Evolutionary conservation across 2,797 vertebrate genomes (phyloP), one percentile per base, ranked within the genome.

Genomic region (Moxostoma hubbsi): DNA sequence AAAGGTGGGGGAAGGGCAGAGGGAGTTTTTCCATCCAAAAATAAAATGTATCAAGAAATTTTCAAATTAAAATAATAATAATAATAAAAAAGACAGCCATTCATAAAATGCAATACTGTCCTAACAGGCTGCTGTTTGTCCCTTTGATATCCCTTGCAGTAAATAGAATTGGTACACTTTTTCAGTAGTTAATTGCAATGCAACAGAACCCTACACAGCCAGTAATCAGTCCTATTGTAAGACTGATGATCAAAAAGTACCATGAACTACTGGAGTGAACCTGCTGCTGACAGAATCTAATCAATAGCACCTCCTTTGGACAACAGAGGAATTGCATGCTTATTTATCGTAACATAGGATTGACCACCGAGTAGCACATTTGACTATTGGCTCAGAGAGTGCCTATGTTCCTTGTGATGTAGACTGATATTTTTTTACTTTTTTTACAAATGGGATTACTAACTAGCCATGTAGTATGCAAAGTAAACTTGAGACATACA

Each of bases 41-140:
- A 81, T 77, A 80, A 81, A 47, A 80, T 83, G 43, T 57, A 81
- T 78, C 74, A 80, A 72, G 62, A 83, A 80, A 78, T 64, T 90
- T 7, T 78, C 53, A 36, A 57, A 93, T 93, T 89, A 81, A 88
- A 94, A 94, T 93, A 94, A 36, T 36, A 36, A 24, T 24, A 24
- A 95, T 94, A 96, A 95, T 93, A 93, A 83, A 92, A 92, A 94
- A 91, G 89, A 81, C 82, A 83, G 54, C 77, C 80, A 83, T 82
- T 59, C 61, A 80, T 81, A 77, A 79, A 80, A 77, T 78, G 51
- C 63, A 84, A 83, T 77, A 77, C 69, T 81, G 49, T 78, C 77
- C 65, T 71, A 72, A 90, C 94, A 91, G 86, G 92, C 69, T 74
- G 68, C 61, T 70, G 66, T 74, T 64, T 9, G 9, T 72, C 77